A percentile compares a stretch with the other conserved stretches of the same genome.
Conservation (phyloP, 1,140 invertebrate species). For the Ooceraea biroi region DNA sequence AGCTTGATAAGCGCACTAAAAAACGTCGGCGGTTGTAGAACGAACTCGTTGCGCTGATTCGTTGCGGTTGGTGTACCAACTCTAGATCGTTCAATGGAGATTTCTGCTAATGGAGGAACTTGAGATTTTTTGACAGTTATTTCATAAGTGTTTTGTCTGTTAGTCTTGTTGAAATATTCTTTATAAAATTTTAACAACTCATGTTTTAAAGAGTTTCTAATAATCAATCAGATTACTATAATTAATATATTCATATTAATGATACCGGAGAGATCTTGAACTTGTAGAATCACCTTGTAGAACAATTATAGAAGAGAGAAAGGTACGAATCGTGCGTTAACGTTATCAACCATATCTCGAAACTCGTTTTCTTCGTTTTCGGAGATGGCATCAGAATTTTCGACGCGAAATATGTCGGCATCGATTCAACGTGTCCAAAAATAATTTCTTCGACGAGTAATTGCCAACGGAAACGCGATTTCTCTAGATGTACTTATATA, state of each 20-base stretch:
- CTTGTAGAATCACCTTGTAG: slow-evolving; percentile 30
- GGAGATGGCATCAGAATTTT: slow-evolving; percentile 42
- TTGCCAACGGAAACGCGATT: slow-evolving; percentile 19
- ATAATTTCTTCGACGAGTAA: slow-evolving; percentile 28
- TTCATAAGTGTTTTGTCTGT: background rate
- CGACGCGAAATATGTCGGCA: slow-evolving; percentile 57
- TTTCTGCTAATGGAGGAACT: background rate
- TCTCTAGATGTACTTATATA: background rate
- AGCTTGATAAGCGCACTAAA: slow-evolving; percentile 39
- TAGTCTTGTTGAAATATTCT: background rate
- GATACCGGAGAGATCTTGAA: background rate
- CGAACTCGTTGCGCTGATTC: slow-evolving; percentile 5
- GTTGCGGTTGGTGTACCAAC: slow-evolving; percentile 9
- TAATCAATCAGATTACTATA: background rate
- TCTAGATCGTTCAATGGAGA: background rate
- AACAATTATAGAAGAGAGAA: slow-evolving; percentile 56
- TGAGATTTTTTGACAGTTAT: background rate
- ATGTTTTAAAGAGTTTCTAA: background rate
- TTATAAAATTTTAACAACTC: background rate
- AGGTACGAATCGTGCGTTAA: slow-evolving; percentile 17
- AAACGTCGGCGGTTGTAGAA: background rate
- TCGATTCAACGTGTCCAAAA: slow-evolving; percentile 56
- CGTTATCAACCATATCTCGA: slow-evolving; percentile 43
- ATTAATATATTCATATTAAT: slow-evolving; percentile 11
- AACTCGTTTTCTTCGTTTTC: slow-evolving; percentile 25